A percentile compares a stretch with the other conserved stretches of the same genome.
Evolutionary conservation across 2,797 vertebrate genomes (phyloP).

Genomic region (Tiaroga cobitis): DNA sequence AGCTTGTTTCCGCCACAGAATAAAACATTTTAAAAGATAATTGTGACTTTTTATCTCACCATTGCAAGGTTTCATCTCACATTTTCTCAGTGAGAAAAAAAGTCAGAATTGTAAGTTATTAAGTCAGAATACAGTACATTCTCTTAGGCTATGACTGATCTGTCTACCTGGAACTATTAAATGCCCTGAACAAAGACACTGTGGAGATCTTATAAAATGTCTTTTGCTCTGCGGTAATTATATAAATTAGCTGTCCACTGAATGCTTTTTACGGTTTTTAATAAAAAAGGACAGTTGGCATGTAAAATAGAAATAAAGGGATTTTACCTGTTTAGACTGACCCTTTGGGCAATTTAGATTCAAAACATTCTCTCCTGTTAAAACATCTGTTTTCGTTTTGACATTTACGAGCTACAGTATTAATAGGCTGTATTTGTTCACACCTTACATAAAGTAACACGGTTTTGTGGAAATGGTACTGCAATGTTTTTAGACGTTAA

Average conservation of each 20-base stretch:
- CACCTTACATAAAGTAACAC: not conserved
- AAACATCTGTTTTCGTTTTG: not conserved
- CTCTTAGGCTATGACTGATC: constrained; percentile 37
- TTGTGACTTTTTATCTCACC: too few relatives aligned
- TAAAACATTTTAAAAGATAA: too few relatives aligned
- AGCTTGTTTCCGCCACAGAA: too few relatives aligned
- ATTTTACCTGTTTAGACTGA: not conserved
- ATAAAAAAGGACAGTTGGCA: not conserved
- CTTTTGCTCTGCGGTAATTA: constrained; percentile 10
- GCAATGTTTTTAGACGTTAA: not conserved
- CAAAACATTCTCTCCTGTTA: not conserved
- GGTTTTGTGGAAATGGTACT: not conserved
- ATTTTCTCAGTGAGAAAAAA: too few relatives aligned
- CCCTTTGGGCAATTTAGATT: not conserved
- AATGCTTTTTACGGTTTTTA: not conserved
- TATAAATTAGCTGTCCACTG: not conserved
- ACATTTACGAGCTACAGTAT: not conserved
- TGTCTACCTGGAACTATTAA: constrained; percentile 30
- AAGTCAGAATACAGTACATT: not conserved
- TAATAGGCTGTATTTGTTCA: not conserved
- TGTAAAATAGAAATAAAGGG: not conserved
- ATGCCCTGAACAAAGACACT: constrained; percentile 12
- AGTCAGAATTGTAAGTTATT: too few relatives aligned
- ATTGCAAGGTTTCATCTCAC: too few relatives aligned
- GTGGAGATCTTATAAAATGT: constrained; percentile 23